phyloP scores from a whole-genome alignment of 1,140 invertebrate genomes.

The Drosophila hydei region DNA sequence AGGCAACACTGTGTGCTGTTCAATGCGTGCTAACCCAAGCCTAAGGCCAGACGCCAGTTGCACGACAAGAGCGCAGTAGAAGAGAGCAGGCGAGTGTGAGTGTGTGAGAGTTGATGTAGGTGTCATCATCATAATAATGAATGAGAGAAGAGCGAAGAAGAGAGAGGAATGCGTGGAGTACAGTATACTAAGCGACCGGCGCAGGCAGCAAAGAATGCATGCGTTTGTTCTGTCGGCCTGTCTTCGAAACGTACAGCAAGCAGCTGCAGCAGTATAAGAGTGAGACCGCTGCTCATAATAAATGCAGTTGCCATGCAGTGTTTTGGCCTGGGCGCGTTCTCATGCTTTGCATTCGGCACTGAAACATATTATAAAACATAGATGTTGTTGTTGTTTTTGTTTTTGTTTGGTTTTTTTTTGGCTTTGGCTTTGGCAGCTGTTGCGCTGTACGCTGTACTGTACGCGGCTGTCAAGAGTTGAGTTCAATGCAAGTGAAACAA shows the following conservation, averaged over 20 bases:
- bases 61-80: background rate
- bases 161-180: conserved; percentile 13
- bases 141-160: conserved; percentile 6
- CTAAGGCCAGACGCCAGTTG: conserved; percentile 24
- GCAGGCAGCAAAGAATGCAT: conserved; percentile 30
- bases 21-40: conserved; percentile 15
- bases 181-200: conserved; percentile 32
- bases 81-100: conserved; percentile 14
- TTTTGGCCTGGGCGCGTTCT: conserved; percentile 26
- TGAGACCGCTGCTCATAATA: background rate
- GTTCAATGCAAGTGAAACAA: conserved; percentile 69
- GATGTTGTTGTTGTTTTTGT: conserved; percentile 1
- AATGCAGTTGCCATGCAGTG: conserved; percentile 44
- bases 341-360: conserved; percentile 22
- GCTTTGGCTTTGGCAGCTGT: conserved; percentile 30
- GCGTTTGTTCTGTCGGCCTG: conserved; percentile 4
- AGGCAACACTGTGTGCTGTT: conserved; percentile 7
- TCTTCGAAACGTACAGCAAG: conserved; percentile 50
- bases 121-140: conserved; percentile 4
- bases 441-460: conserved; percentile 12
- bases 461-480: conserved; percentile 16
- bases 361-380: conserved; percentile 41
- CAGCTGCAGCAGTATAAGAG: conserved; percentile 55
- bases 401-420: background rate
- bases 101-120: conserved; percentile 26